A percentile compares a stretch with the other conserved stretches of the same genome.
These are phyloP conservation scores for Hydraecia micacea DNA, from an alignment of 2,888 invertebrate species.

Conservation along the genomic window DNA sequence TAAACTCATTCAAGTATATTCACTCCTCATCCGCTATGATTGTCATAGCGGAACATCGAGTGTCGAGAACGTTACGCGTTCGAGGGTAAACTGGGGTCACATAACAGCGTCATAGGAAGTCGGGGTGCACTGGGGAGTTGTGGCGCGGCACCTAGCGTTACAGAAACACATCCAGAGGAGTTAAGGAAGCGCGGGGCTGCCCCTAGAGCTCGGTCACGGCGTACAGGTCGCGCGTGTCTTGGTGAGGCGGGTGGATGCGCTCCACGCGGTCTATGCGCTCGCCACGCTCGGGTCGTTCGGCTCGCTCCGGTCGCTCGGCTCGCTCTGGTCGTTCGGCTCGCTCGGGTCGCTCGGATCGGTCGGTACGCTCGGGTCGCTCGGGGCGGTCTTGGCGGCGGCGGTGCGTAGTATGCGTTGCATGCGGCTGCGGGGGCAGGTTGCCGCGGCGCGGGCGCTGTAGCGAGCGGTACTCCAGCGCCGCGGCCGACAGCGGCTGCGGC, in stretches of 20 bases:
- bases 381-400: constrained; percentile 91
- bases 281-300: constrained; percentile 43
- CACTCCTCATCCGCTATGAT: constrained; percentile 54
- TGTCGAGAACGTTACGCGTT: constrained; percentile 52
- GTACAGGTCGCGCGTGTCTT: constrained; percentile 91
- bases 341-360: constrained; percentile 64
- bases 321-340: constrained; percentile 74
- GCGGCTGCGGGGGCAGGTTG: constrained; percentile 80
- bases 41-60: constrained; percentile 54
- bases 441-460: constrained; percentile 89
- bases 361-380: constrained; percentile 77
- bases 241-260: constrained; percentile 59
- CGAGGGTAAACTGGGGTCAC: constrained; percentile 43
- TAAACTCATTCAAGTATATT: constrained; percentile 29
- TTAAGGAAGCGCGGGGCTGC: constrained; percentile 52
- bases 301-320: constrained; percentile 91
- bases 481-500: constrained; percentile 89
- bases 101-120: constrained; percentile 42
- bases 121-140: constrained; percentile 28
- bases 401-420: constrained; percentile 81
- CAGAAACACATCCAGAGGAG: constrained; percentile 52
- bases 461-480: constrained; percentile 91
- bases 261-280: constrained; percentile 57
- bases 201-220: constrained; percentile 91
- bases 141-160: constrained; percentile 32